Evolutionary conservation across 2,888 invertebrate species (phyloP).

Genomic region (Sinotaia quadrata): DNA sequence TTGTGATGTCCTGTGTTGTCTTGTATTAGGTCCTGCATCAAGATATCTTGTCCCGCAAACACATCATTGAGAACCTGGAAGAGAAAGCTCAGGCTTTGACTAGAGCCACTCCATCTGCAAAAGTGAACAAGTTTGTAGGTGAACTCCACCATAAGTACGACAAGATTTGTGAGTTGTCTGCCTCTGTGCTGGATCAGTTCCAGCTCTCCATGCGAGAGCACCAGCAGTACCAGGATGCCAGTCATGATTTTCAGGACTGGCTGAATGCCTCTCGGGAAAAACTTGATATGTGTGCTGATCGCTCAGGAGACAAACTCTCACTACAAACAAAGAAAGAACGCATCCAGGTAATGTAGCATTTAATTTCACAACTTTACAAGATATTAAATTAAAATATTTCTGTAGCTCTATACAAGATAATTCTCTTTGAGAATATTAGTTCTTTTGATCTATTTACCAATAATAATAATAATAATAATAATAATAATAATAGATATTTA

Average conservation of each 20-base stretch:
- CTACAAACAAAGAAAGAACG: slow-evolving; percentile 75
- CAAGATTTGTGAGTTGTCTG: slow-evolving; percentile 57
- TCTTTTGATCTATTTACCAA: too few relatives aligned
- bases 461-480: too few relatives aligned
- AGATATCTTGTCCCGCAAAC: slow-evolving; percentile 88
- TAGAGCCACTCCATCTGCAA: slow-evolving; percentile 54
- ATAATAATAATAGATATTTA: too few relatives aligned
- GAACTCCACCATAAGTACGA: slow-evolving; percentile 61
- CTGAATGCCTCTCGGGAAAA: slow-evolving; percentile 72
- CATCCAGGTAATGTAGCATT: slow-evolving; percentile 50
- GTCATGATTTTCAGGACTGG: slow-evolving; percentile 87
- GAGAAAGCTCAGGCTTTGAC: slow-evolving; percentile 83
- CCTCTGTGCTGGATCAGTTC: slow-evolving; percentile 85
- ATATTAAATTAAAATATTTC: too few relatives aligned
- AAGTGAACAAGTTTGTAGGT: slow-evolving; percentile 62
- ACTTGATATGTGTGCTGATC: slow-evolving; percentile 62
- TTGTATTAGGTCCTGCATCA: slow-evolving; percentile 79
- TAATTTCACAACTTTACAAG: too few relatives aligned
- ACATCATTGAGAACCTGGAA: slow-evolving; percentile 85
- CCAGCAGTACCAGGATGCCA: slow-evolving; percentile 82
- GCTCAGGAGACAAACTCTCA: slow-evolving; percentile 78
- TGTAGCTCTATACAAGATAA: too few relatives aligned
- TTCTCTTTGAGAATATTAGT: too few relatives aligned
- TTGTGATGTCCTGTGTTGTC: too few relatives aligned
- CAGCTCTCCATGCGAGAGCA: slow-evolving; percentile 90